A percentile compares a stretch with the other conserved stretches of the same genome.
phyloP scores from a whole-genome alignment of 2,113 vertebrate genomes.

The Chionomys nivalis region DNA sequence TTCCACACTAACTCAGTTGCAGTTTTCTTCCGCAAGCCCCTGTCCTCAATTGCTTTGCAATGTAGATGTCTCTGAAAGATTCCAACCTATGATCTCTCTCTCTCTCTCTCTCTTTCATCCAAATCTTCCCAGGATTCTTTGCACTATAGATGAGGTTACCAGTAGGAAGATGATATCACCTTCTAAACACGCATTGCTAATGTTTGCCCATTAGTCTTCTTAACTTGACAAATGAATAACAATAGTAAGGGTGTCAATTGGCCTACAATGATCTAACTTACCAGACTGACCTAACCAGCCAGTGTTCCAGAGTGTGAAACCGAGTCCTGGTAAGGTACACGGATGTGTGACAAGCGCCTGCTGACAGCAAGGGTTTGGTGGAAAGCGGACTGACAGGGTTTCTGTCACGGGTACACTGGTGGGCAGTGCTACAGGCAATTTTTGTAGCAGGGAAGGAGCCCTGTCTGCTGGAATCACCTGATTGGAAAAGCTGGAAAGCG shows the following conservation, averaged over 20 bases:
- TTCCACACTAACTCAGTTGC: slow-evolving; percentile 64
- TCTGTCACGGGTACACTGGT: neutral
- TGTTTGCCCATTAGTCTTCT: slow-evolving; percentile 3
- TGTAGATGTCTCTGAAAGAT: slow-evolving; percentile 23
- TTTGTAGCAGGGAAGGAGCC: neutral
- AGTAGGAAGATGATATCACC: neutral
- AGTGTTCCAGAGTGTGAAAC: neutral
- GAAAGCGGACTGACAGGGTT: neutral
- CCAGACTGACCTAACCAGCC: neutral
- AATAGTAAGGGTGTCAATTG: neutral
- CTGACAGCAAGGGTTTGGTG: neutral
- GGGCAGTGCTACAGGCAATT: neutral
- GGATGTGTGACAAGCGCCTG: neutral
- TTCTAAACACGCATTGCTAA: neutral
- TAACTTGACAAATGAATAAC: neutral
- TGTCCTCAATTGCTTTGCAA: slow-evolving; percentile 72
- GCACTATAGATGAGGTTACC: neutral
- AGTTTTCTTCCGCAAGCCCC: slow-evolving; percentile 62
- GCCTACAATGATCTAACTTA: neutral
- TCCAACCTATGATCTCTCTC: neutral
- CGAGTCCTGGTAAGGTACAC: neutral
- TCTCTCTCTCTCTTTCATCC: neutral
- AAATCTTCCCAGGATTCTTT: slow-evolving; percentile 3
- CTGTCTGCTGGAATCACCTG: neutral
- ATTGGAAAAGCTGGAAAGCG: neutral